Evolutionary conservation across 2,888 invertebrate species (phyloP).

Genomic region (Meandrusa payeni): DNA sequence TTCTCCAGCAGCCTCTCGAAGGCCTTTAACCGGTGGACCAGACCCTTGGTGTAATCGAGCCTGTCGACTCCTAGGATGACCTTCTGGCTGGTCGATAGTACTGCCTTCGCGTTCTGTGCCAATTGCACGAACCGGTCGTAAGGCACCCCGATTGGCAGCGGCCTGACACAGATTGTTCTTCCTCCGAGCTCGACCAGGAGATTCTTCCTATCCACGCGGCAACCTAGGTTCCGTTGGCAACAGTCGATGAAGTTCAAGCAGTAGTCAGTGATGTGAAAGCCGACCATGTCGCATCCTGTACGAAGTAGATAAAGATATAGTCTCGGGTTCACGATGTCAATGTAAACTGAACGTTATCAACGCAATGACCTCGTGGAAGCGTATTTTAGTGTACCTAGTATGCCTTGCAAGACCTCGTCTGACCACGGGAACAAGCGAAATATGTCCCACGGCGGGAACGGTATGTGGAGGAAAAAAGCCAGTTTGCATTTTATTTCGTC

Average conservation of each 20-base stretch:
- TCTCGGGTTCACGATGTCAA: constrained; percentile 11
- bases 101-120: constrained; percentile 85
- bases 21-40: constrained; percentile 89
- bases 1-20: constrained; percentile 90
- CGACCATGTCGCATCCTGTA: constrained; percentile 93
- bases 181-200: constrained; percentile 93
- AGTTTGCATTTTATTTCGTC: constrained; percentile 88
- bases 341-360: constrained; percentile 10
- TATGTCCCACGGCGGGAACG: constrained; percentile 97
- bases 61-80: constrained; percentile 94
- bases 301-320: constrained; percentile 22
- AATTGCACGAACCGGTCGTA: constrained; percentile 91
- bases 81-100: constrained; percentile 87
- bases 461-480: constrained; percentile 96
- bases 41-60: constrained; percentile 94
- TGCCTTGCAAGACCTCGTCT: constrained; percentile 95
- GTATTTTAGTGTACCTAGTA: constrained; percentile 81
- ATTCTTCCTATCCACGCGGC: constrained; percentile 93
- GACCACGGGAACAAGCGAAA: constrained; percentile 95
- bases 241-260: constrained; percentile 95
- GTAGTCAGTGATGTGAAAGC: constrained; percentile 95
- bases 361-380: constrained; percentile 5
- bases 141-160: constrained; percentile 94
- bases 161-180: constrained; percentile 90
- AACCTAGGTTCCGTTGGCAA: constrained; percentile 92